Base-by-base conservation (phyloP, 2,113 vertebrate species). In the Nycticebus coucang region DNA sequence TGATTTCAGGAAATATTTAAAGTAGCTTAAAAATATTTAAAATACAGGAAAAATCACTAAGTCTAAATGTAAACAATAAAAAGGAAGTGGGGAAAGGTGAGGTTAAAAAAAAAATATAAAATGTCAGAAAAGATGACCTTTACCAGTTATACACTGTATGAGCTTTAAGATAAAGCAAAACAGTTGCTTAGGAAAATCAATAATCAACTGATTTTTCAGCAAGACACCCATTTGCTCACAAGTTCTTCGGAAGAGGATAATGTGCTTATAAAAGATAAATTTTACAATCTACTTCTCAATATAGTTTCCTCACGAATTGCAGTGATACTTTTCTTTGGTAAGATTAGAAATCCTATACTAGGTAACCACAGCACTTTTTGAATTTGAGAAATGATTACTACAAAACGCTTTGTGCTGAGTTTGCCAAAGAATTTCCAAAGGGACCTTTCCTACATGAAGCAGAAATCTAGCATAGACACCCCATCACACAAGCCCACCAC, bases 1-100 rank as follows among this genome's bases (percentile, higher is more conserved):
- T 41, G 53, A 33, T 81, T 90, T 94, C 55, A 69, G 45, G 21
- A 95, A 92, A 84, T 77, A 35, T 74, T 87, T 81, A 92, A 96
- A 60, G 12, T 59, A 79, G 55, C 10, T 74, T 57, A 95, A 71
- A 85, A 45, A 78, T 87, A 80, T n/a, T 90, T 92, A 91, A 89
- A 94, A 93, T 60, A 90, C 4, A 80, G 33, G 33, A 68, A 53
- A 95, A 94, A 5, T 74, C 50, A 62, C 55, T 71, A 95, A 85
- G n/a, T 66, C n/a, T 94, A 96, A 92, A 53, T 57, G 60, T 87
- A 88, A 94, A 92, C 15, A 14, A 26, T 87, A 45, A 87, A 80
- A 68, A n/a, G 3, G 87, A 82, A 28, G 8, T 24, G 28, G 45
- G 30, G 4, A n/a, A 87, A 72, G 57, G 59, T 15, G 15, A 91